These are phyloP conservation scores for Trissolcus japonicus DNA, from an alignment of 2,888 invertebrate genomes.

Conservation along the genomic window DNA sequence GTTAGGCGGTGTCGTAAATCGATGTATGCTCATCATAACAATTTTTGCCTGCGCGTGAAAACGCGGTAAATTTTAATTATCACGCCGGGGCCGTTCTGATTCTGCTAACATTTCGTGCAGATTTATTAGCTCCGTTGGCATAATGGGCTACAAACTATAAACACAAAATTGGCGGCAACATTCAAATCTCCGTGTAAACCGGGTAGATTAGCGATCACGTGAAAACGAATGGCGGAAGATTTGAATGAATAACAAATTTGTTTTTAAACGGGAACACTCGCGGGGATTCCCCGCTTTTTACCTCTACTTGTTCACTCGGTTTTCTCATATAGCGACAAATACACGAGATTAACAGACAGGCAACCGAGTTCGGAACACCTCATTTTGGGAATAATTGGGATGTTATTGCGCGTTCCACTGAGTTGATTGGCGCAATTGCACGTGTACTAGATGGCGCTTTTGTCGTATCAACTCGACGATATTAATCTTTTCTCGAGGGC, in stretches of 20 bases:
- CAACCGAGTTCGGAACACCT: constrained; percentile 3
- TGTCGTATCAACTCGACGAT: not conserved
- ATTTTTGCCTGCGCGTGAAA: not conserved
- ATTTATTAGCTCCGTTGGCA: constrained; percentile 39
- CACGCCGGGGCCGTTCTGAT: not conserved
- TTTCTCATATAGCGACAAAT: no score
- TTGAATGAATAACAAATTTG: constrained; percentile 10
- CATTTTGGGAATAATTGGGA: constrained; percentile 34
- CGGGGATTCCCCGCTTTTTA: no score
- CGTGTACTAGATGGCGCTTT: not conserved
- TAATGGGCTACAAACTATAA: constrained; percentile 30
- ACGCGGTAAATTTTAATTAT: not conserved
- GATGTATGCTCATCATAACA: no score
- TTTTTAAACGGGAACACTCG: no score
- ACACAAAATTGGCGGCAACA: constrained; percentile 5
- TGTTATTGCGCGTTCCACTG: constrained; percentile 36
- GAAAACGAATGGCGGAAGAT: constrained; percentile 6
- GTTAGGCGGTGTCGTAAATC: no score
- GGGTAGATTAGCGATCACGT: no score
- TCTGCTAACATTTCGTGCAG: constrained; percentile 20
- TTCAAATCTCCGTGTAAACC: not conserved
- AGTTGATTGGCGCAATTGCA: constrained; percentile 27
- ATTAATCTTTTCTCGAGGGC: not conserved
- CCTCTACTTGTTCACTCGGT: no score
- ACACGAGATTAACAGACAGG: no score